Evolutionary conservation across 1,140 invertebrate species (phyloP), one percentile per base, ranked within the genome.

Genomic region (Vanessa tameamea): DNA sequence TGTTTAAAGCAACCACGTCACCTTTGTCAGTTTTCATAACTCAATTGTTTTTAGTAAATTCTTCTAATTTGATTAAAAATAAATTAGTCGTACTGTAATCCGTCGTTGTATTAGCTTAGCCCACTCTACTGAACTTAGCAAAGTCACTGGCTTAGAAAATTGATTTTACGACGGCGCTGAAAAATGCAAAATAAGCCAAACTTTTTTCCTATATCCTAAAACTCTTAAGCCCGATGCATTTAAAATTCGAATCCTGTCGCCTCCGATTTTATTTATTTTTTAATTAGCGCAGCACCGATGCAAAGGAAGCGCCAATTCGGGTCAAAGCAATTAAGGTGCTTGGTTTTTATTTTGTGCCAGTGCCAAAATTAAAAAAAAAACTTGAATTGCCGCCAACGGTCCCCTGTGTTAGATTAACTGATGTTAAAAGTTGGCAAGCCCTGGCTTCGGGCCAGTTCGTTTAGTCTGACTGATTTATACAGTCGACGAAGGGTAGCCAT

Each of bases 281-380:
- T 73, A 78, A 78, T 78, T 78, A 71, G 59, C 55, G 61, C 72
- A 61, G 26, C 48, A 57, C 70, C 71, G 67, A 71, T 70, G 72
- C 65, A 71, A 78, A 74, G 76, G 61, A 72, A 72, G 69, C 64
- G 69, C 65, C 76, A 73, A 73, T 76, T 73, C 70, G 76, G 78
- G 77, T 71, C 77, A 83, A 74, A 80, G 73, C 76, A 83, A 78
- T 79, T 81, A 81, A 81, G 77, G 75, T 77, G 73, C 67, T 75
- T 57, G 69, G 69, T 77, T 78, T 81, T 81, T 78, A 78, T 81
- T 81, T 78, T 75, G 79, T 75, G 74, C 76, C 57, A 72, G 77
- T 76, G 79, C 79, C 79, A 81, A 81, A 79, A 81, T 81, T 78
- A 70, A 75, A 78, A 78, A 78, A 81, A 76, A 78, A 72, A 31